These are phyloP conservation scores for Sipha flava DNA, from an alignment of 1,140 invertebrate genomes.

Conservation along the genomic window DNA sequence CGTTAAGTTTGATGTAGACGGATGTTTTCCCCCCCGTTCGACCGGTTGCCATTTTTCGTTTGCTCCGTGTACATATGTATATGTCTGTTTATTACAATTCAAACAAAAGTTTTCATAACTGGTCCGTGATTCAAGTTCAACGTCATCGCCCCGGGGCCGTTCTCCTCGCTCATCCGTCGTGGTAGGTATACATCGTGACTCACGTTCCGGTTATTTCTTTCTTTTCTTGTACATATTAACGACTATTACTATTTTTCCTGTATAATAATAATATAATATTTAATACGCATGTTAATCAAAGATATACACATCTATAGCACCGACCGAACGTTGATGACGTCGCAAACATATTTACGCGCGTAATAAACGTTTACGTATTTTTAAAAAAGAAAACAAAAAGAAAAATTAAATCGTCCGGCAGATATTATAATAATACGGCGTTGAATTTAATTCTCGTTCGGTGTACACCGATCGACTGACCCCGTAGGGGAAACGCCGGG, in stretches of 20 bases:
- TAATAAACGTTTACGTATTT: neutral
- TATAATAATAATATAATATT: no score
- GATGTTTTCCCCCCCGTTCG: neutral
- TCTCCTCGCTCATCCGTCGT: neutral
- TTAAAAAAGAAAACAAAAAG: neutral
- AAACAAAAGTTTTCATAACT: conserved; percentile 1
- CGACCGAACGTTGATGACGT: no score
- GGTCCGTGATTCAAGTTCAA: conserved; percentile 15
- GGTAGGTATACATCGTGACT: neutral
- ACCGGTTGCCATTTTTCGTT: neutral
- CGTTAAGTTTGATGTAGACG: neutral
- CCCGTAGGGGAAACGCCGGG: neutral
- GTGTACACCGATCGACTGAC: neutral
- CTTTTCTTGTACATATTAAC: neutral
- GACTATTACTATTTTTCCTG: neutral
- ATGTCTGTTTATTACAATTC: neutral
- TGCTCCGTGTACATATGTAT: neutral
- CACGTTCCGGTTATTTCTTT: conserved; percentile 10
- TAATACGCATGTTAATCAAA: no score
- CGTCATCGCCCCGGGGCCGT: conserved; percentile 3
- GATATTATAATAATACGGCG: neutral
- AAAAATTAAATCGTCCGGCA: neutral
- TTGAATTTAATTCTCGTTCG: neutral
- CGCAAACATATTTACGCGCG: no score
- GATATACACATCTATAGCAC: no score